phyloP scores from a whole-genome alignment of 1,140 invertebrate genomes.

The Homalodisca vitripennis region DNA sequence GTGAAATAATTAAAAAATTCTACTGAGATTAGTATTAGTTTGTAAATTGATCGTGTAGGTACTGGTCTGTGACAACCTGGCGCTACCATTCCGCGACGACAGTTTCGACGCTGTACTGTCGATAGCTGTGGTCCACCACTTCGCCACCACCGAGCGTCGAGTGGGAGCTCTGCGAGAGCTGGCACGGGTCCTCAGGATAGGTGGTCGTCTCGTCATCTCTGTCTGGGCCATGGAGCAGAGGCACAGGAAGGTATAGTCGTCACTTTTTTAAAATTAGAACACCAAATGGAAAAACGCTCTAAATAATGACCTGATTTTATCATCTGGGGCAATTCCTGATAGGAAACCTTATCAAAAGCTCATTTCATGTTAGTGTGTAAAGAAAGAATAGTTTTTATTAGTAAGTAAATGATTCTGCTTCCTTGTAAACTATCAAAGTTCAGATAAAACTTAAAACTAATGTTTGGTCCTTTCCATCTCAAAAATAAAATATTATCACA shows the following conservation, averaged over 20 bases:
- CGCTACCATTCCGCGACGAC: conserved; percentile 87
- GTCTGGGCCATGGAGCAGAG: conserved; percentile 97
- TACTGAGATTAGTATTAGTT: not conserved
- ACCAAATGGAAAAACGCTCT: too few species aligned
- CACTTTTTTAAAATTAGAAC: too few species aligned
- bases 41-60: conserved; percentile 56
- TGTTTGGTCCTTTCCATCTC: too few species aligned
- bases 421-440: too few species aligned
- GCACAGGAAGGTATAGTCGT: conserved; percentile 69
- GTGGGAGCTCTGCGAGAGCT: conserved; percentile 85
- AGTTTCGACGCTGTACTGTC: conserved; percentile 93
- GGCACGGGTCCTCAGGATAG: conserved; percentile 82
- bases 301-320: too few species aligned
- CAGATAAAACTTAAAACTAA: too few species aligned
- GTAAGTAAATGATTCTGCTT: too few species aligned
- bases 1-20: not conserved
- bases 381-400: too few species aligned
- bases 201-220: conserved; percentile 88
- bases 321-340: too few species aligned
- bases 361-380: too few species aligned
- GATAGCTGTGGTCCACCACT: conserved; percentile 92
- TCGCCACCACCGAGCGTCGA: conserved; percentile 87
- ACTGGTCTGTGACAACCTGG: conserved; percentile 84
- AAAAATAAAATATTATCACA: too few species aligned
- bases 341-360: too few species aligned